phyloP scores from a whole-genome alignment of 2,113 vertebrate genomes.

The Sialia sialis region DNA sequence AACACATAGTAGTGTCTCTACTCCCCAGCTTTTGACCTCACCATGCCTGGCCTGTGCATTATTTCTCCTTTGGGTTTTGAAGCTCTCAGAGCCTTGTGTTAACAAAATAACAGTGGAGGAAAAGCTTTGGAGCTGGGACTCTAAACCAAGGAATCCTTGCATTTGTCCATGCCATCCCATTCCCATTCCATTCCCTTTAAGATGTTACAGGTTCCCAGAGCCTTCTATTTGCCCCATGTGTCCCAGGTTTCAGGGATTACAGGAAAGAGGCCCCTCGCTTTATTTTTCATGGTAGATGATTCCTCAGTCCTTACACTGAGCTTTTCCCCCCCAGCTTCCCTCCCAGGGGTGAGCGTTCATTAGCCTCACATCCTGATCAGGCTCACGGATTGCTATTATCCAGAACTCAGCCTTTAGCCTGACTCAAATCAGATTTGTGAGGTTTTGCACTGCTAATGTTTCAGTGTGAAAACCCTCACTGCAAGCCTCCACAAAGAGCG shows the following conservation, averaged over 20 bases:
- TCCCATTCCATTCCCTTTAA: neutral
- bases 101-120: neutral
- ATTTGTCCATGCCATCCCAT: neutral
- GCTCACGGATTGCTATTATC: neutral
- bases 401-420: neutral
- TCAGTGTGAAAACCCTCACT: neutral
- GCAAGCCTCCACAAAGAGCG: constrained; percentile 5
- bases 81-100: neutral
- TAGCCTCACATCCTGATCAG: neutral
- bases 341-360: neutral
- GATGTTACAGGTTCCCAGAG: neutral
- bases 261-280: neutral
- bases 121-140: neutral
- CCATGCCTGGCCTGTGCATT: neutral
- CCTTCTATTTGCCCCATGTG: neutral
- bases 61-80: neutral
- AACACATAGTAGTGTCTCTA: neutral
- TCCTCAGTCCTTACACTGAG: neutral
- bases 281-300: neutral
- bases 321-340: neutral
- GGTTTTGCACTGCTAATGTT: constrained; percentile 12
- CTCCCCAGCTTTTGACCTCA: neutral
- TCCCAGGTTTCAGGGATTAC: neutral
- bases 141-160: neutral
- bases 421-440: constrained; percentile 15